Percentiles rank a stretch among this genome's conserved stretches.
These are phyloP conservation scores for Drosophila pruinosa DNA, from an alignment of 1,140 invertebrate species.

Conservation along the genomic window DNA sequence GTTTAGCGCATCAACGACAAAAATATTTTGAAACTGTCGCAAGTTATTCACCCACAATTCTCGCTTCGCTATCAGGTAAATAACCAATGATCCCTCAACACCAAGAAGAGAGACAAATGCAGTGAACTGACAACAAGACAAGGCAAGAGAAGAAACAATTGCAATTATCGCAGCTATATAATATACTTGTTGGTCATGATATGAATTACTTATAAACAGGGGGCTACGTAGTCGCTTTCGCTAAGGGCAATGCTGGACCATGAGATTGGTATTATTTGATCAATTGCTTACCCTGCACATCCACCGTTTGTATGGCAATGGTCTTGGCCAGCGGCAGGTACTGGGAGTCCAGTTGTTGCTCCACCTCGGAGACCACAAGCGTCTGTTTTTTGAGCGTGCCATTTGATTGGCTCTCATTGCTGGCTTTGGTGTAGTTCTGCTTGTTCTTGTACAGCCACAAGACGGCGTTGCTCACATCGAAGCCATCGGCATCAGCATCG, in stretches of 20 bases:
- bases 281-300: conserved; percentile 84
- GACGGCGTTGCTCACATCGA: conserved; percentile 89
- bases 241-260: neutral
- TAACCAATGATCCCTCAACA: conserved; percentile 48
- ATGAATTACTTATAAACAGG: neutral
- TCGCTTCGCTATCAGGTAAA: conserved; percentile 42
- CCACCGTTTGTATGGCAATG: conserved; percentile 89
- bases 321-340: conserved; percentile 89
- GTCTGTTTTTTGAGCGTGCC: conserved; percentile 84
- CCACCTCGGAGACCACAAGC: conserved; percentile 91
- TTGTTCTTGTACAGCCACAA: conserved; percentile 90
- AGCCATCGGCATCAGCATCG: conserved; percentile 87
- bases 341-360: conserved; percentile 88
- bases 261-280: neutral
- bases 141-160: conserved; percentile 23
- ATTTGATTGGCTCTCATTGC: conserved; percentile 78
- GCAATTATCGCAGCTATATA: conserved; percentile 54
- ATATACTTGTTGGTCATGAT: neutral
- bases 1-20: conserved; percentile 19
- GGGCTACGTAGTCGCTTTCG: neutral
- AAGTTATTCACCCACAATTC: conserved; percentile 70
- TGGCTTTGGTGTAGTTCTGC: conserved; percentile 82
- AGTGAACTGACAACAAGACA: neutral
- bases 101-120: neutral
- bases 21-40: conserved; percentile 35